Evolutionary conservation across 2,797 vertebrate genomes (phyloP), one percentile per base, ranked within the genome.

Genomic region (Loriculus beryllinus): DNA sequence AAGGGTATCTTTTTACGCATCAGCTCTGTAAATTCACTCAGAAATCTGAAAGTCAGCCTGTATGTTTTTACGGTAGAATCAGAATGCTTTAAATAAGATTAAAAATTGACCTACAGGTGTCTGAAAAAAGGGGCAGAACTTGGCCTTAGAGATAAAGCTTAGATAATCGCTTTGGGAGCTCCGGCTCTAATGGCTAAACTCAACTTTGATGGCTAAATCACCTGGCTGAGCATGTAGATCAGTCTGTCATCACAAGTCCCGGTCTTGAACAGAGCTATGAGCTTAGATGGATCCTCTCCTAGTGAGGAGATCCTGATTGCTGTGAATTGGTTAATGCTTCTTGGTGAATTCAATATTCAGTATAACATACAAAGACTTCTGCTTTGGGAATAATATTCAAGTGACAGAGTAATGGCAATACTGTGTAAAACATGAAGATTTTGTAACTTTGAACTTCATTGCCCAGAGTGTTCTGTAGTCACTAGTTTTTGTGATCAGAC

Each of bases 301-400:
- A 35, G 31, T 0, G 0, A 49, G n/a, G 48, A 77, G 54, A 43
- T 62, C 22, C 26, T 0, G 3, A 69, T 43, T 71, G 47, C 83
- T 74, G 12, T 51, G 23, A 59, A n/a, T 37, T 40, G 64, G 43
- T 69, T 26, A 63, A n/a, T 21, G 13, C 43, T 70, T 62, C 35
- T 39, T 67, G 47, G 39, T 72, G 15, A 76, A 59, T 75, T 31
- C 17, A 19, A 28, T 48, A 28, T 69, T 76, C 25, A 23, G 15
- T 75, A 7, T 65, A 78, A 49, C 29, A n/a, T 6, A 42, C 8
- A 22, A 74, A 39, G 74, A 20, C 16, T 82, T 78, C 43, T 4
- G 47, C 69, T 88, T 71, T 26, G 25, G 23, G 51, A 83, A 22
- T 76, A 33, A 26, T 39, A 16, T 48, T 84, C 21, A 37, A 67